phyloP scores from a whole-genome alignment of 2,113 vertebrate genomes.

The Upupa epops region DNA sequence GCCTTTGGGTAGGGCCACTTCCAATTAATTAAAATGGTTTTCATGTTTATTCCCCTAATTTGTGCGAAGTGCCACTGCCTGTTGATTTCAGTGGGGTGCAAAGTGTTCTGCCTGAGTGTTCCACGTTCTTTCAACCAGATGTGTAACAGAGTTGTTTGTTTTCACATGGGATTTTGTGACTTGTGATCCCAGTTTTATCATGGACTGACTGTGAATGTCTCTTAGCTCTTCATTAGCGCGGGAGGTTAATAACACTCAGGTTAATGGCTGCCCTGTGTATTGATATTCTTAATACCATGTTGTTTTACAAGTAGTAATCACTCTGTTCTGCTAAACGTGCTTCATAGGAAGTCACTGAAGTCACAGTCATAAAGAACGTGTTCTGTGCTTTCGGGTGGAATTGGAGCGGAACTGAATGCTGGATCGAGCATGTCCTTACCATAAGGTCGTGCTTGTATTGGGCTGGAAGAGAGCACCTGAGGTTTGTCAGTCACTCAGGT shows the following conservation, averaged over 20 bases:
- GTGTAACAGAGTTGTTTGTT: neutral
- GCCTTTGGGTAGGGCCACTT: neutral
- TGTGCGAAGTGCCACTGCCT: neutral
- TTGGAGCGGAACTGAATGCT: neutral
- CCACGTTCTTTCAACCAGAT: neutral
- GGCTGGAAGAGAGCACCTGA: neutral
- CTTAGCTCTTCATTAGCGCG: neutral
- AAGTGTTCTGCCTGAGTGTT: neutral
- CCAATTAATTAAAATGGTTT: neutral
- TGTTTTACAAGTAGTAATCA: neutral
- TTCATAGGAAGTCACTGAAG: neutral
- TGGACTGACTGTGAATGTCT: neutral
- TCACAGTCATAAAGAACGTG: neutral
- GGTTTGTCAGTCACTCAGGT: neutral
- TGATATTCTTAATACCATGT: neutral
- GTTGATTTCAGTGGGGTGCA: neutral
- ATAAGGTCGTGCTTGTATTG: neutral
- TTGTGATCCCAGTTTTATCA: neutral
- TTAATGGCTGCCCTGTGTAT: neutral
- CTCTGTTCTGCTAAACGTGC: neutral
- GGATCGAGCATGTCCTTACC: neutral
- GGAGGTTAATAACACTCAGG: neutral
- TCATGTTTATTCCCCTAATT: neutral
- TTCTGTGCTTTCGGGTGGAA: neutral
- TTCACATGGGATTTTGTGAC: neutral